phyloP scores from a whole-genome alignment of 2,888 invertebrate species.

The Liopterus haemorrhoidalis region DNA sequence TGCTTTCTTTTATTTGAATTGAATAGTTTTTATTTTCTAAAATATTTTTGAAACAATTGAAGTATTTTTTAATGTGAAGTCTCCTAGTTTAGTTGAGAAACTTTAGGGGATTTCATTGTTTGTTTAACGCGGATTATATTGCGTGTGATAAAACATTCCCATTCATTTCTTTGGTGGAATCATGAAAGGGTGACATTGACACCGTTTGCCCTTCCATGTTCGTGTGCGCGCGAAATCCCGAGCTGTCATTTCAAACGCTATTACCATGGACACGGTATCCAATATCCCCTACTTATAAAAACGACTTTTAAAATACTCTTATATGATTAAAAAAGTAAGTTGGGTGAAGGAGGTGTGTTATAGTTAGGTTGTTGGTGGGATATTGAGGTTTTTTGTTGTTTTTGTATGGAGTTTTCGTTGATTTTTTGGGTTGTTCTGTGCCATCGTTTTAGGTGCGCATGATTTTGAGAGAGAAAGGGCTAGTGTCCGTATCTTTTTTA shows the following conservation, averaged over 20 bases:
- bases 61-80: too few relatives aligned
- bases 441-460: background rate
- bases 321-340: background rate
- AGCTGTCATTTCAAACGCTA: conserved; percentile 9
- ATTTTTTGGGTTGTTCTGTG: background rate
- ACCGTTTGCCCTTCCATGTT: conserved; percentile 18
- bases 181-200: conserved; percentile 24
- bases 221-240: conserved; percentile 14
- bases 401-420: background rate
- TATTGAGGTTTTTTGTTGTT: conserved; percentile 9
- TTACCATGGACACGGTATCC: conserved; percentile 4
- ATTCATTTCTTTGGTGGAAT: conserved; percentile 20
- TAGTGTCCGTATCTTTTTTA: background rate
- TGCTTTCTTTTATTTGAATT: background rate
- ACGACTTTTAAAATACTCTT: too few relatives aligned
- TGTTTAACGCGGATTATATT: conserved; percentile 13
- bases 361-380: too few relatives aligned
- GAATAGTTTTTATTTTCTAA: too few relatives aligned
- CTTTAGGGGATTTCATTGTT: background rate
- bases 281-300: too few relatives aligned
- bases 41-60: too few relatives aligned
- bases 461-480: too few relatives aligned
- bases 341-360: too few relatives aligned
- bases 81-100: background rate
- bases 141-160: conserved; percentile 4